Evolutionary conservation across 1,140 invertebrate genomes (phyloP).

Genomic region (Ips typographus): DNA sequence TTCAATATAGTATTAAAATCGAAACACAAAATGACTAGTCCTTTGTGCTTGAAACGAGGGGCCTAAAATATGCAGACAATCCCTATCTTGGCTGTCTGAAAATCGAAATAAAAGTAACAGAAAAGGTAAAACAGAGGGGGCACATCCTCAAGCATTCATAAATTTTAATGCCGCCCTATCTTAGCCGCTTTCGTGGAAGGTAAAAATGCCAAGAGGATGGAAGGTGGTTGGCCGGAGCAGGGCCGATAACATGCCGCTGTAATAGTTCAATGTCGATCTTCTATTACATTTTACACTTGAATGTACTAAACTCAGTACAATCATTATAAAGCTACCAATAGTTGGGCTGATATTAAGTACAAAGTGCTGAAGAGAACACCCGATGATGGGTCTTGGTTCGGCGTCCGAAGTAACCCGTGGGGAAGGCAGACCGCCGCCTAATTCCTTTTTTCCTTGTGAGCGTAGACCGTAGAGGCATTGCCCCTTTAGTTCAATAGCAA

Average conservation of each 20-base stretch:
- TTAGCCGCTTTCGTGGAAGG: conserved; percentile 18
- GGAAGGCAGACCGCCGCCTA: conserved; percentile 16
- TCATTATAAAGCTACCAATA: no score
- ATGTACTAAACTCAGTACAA: conserved; percentile 11
- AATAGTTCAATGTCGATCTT: conserved; percentile 14
- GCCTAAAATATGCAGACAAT: conserved; percentile 1
- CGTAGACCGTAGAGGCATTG: conserved; percentile 12
- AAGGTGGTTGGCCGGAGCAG: conserved; percentile 23
- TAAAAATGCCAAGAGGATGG: conserved; percentile 22
- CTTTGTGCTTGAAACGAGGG: no score
- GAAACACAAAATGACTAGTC: no score
- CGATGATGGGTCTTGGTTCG: background rate
- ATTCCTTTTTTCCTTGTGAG: conserved; percentile 15
- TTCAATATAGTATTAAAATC: no score
- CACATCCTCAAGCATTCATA: conserved; percentile 16
- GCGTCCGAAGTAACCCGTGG: conserved; percentile 5
- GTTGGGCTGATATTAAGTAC: no score
- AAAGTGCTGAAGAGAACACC: no score
- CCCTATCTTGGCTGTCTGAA: background rate
- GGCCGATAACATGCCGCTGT: background rate
- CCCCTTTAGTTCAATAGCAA: conserved; percentile 14
- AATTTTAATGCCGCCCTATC: conserved; percentile 23
- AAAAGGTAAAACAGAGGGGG: conserved; percentile 6
- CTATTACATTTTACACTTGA: background rate
- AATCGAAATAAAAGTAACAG: conserved; percentile 13